Evolutionary conservation across 2,113 vertebrate genomes (phyloP).

Genomic region (Petroica traversi): DNA sequence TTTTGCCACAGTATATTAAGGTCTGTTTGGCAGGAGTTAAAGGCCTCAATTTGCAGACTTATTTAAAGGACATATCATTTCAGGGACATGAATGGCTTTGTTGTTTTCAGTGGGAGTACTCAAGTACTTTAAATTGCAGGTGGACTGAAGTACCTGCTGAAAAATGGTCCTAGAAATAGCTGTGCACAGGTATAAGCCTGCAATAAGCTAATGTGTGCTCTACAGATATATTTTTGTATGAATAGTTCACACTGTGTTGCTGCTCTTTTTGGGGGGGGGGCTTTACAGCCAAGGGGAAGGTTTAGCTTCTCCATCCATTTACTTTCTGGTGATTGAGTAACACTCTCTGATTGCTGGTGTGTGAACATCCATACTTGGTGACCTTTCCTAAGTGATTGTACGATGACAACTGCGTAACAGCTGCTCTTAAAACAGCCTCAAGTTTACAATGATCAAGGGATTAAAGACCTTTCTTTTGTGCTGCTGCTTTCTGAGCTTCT

Average conservation of each 20-base stretch:
- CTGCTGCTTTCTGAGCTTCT: not conserved
- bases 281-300: not conserved
- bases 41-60: not conserved
- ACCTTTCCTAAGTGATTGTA: constrained; percentile 11
- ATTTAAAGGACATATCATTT: not conserved
- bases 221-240: not conserved
- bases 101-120: not conserved
- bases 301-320: not conserved
- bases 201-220: not conserved
- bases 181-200: not conserved
- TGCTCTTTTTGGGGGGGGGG: not conserved
- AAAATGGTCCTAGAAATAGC: not conserved
- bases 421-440: not conserved
- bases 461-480: not conserved
- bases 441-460: not conserved
- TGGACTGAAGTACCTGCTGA: not conserved
- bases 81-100: not conserved
- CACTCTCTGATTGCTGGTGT: not conserved
- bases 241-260: not conserved
- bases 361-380: not conserved
- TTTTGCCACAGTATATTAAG: not conserved
- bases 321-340: not conserved
- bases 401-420: not conserved
- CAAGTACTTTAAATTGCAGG: not conserved
- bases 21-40: not conserved